Evolutionary conservation across 2,888 invertebrate species (phyloP), one percentile per base, ranked within the genome.

Genomic region (Corbicula japonica): DNA sequence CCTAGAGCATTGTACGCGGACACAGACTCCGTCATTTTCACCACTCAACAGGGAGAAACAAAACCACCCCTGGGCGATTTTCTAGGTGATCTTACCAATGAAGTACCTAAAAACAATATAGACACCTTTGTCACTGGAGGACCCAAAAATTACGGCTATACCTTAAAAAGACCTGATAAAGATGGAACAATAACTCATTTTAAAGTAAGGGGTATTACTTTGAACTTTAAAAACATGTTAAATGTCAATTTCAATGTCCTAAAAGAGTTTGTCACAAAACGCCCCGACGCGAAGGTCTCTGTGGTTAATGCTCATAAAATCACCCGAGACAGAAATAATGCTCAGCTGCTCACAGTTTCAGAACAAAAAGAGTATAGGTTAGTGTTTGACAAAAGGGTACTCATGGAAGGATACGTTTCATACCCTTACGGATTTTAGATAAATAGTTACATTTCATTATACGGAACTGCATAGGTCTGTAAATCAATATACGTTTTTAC

Each of bases 331-430:
- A n/a, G n/a, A n/a, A n/a, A n/a, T n/a, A n/a, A n/a, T n/a, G n/a
- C n/a, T 8, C 52, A 52, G 52, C 12, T 97, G 78, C 96, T 96
- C 94, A 97, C 97, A 93, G 95, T 95, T 26, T 30, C 12, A n/a
- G 70, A 71, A 28, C 18, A 91, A 97, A 63, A 56, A 48, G 38
- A 58, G 10, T 58, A 58, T 30, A 58, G 50, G 3, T 35, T 71
- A 41, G 65, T 76, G 8, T 76, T 62, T 46, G 52, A 62, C 28
- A 71, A 76, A 58, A 18, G 71, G 8, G 65, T 41, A 12, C 38
- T 70, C 3, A 54, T n/a, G 46, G 48, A 46, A 23, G 26, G 44
- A 15, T 54, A 60, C 15, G 46, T 71, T 26, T 71, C 76, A 1
- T 41, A 48, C 23, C 76, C 62, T n/a, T 76, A 62, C 54, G 69